Evolutionary conservation across 2,797 vertebrate species (phyloP).

Genomic region (Pristis pectinata): DNA sequence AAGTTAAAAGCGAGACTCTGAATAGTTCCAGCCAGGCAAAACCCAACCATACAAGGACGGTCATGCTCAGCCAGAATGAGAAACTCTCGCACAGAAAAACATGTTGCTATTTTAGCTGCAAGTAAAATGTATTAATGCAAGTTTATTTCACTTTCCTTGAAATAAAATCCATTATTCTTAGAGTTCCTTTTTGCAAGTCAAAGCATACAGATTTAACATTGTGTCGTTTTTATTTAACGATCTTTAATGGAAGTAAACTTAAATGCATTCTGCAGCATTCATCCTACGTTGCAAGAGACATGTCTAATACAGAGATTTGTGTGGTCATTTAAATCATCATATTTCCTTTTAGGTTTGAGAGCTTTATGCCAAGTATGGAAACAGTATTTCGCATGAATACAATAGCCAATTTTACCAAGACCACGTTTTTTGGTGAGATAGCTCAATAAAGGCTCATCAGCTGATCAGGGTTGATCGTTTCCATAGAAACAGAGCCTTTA

Average conservation of each 20-base stretch:
- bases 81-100: background rate
- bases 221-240: background rate
- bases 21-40: too few relatives aligned
- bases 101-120: background rate
- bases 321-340: background rate
- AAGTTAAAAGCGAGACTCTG: too few relatives aligned
- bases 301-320: background rate
- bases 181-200: background rate
- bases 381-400: background rate
- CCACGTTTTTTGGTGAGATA: constrained; percentile 4
- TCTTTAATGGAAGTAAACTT: constrained; percentile 12
- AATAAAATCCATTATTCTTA: background rate
- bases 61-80: too few relatives aligned
- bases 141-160: background rate
- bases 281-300: background rate
- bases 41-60: too few relatives aligned
- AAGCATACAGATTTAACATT: constrained; percentile 26
- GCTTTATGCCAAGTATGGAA: background rate
- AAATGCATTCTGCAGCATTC: background rate
- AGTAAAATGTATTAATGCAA: background rate
- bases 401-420: constrained; percentile 7
- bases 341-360: background rate
- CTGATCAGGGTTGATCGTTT: constrained; percentile 21
- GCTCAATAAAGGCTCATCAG: background rate
- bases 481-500: constrained; percentile 5